phyloP scores from a whole-genome alignment of 2,797 vertebrate genomes.

The Eptatretus atami region DNA sequence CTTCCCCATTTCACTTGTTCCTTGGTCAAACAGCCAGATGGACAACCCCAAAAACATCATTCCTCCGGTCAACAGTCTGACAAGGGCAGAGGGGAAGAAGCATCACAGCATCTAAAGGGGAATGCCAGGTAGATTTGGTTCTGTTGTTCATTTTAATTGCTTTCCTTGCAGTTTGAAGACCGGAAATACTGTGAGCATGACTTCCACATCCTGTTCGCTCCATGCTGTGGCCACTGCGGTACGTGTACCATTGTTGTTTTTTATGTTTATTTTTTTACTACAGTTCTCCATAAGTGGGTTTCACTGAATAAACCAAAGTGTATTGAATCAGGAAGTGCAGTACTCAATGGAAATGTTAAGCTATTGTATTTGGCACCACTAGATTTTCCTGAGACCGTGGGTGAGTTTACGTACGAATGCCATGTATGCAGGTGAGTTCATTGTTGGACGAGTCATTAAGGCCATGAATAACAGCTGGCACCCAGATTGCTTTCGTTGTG shows the following conservation, averaged over 20 bases:
- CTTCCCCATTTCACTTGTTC: too few species aligned
- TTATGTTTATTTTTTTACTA: neutral
- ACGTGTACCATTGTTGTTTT: slow-evolving; percentile 14
- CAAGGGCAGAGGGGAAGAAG: too few species aligned
- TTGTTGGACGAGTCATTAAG: slow-evolving; percentile 95
- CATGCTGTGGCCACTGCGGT: slow-evolving; percentile 95
- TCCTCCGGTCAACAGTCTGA: too few species aligned
- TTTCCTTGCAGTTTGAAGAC: slow-evolving; percentile 55
- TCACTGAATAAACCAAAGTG: too few species aligned
- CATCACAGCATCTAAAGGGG: too few species aligned
- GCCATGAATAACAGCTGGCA: slow-evolving; percentile 99
- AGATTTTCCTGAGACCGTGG: too few species aligned
- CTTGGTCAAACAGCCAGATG: too few species aligned
- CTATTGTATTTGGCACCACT: too few species aligned
- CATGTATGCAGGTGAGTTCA: slow-evolving; percentile 51
- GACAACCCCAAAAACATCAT: too few species aligned
- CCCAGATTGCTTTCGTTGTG: slow-evolving; percentile 81
- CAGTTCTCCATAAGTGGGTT: neutral
- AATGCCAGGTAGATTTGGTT: neutral
- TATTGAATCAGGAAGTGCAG: too few species aligned
- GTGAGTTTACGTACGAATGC: neutral
- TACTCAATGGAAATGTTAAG: too few species aligned
- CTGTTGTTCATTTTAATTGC: slow-evolving; percentile 8
- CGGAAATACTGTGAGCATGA: slow-evolving; percentile 97
- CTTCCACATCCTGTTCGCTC: slow-evolving; percentile 97